Evolutionary conservation across 1,140 invertebrate species (phyloP), one percentile per base, ranked within the genome.

Genomic region (Rhagoletis zephyria): DNA sequence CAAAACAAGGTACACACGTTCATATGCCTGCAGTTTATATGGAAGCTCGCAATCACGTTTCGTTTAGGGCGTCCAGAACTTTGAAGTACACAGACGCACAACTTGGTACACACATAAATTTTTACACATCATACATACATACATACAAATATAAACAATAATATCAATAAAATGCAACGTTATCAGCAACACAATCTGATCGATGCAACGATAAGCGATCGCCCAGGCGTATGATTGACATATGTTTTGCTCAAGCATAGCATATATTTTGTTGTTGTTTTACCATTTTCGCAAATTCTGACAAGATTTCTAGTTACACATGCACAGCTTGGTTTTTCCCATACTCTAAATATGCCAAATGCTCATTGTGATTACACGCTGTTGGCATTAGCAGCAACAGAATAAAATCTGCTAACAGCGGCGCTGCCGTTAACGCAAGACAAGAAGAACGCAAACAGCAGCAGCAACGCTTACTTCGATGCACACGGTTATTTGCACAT

Each of bases 281-380:
- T 48, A n/a, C 65, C 45, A 74, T 48, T 74, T 74, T 74, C 16
- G 67, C 67, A 42, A 74, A 74, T 74, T 74, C 40, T 7, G 45
- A 45, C 14, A 45, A 16, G 67, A 42, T 45, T 74, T 74, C 40
- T 48, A 12, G 67, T 14, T 45, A 48, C 40, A 74, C 42, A 9
- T 74, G 67, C 67, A 45, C 4, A 14, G 67, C 42, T 14, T 74
- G 67, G 67, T 74, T 74, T 74, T 74, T 14, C 67, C 67, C 67
- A 74, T 14, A 45, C 40, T 45, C 40, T 42, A 74, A 74, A 74
- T 9, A 14, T 48, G 45, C 42, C 6, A 74, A 74, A 16, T 30
- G 42, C 30, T 40, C 42, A 45, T 74, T 16, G 45, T 70, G 7
- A n/a, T 1, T 63, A 63, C 61, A 7, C 16, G 12, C 10, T 10